phyloP scores from a whole-genome alignment of 2,888 invertebrate species.

The Cheiracanthium punctorium region DNA sequence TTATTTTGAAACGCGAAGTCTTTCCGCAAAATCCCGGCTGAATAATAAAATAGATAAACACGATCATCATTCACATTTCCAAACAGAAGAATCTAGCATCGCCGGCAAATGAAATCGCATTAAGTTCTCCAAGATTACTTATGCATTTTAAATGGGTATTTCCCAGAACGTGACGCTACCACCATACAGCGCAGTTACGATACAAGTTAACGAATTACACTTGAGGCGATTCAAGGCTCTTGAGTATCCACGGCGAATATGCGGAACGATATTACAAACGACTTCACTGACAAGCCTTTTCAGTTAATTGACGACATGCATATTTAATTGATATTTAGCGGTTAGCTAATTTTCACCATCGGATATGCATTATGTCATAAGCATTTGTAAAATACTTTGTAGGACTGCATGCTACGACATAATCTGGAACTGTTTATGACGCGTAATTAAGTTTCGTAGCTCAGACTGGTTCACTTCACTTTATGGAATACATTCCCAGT shows the following conservation, averaged over 20 bases:
- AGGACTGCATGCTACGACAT: background rate
- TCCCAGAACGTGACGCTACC: too few species aligned
- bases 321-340: conserved; percentile 33
- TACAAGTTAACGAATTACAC: background rate
- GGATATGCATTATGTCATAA: background rate
- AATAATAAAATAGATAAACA: too few species aligned
- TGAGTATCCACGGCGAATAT: background rate
- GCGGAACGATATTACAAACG: conserved; percentile 18
- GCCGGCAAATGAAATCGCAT: too few species aligned
- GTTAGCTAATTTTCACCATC: conserved; percentile 18
- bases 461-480: too few species aligned
- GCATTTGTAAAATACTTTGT: background rate
- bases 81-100: too few species aligned
- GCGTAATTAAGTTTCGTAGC: background rate
- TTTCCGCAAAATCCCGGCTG: too few species aligned
- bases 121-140: too few species aligned
- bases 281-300: conserved; percentile 16
- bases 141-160: too few species aligned
- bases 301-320: conserved; percentile 20
- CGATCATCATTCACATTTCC: too few species aligned
- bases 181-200: too few species aligned
- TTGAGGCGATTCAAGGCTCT: background rate
- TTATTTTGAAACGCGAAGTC: too few species aligned
- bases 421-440: background rate
- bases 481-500: too few species aligned